phyloP scores from a whole-genome alignment of 2,113 vertebrate genomes.

The Erythrocebus patas region DNA sequence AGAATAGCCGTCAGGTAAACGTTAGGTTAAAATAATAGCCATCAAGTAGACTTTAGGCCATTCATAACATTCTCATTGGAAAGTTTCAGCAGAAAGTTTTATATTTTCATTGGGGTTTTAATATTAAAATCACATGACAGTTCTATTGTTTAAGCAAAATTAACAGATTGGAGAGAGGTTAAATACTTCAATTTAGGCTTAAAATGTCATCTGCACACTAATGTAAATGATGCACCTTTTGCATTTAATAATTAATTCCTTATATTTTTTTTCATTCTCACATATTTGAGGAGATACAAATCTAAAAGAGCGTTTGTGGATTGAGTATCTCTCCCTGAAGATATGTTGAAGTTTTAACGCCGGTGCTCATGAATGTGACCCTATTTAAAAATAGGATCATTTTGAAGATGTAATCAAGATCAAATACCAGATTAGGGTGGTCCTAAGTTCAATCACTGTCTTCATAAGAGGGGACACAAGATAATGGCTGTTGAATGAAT shows the following conservation, averaged over 20 bases:
- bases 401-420: background rate
- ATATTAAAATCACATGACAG: background rate
- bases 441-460: background rate
- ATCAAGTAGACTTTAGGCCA: background rate
- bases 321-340: background rate
- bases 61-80: background rate
- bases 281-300: background rate
- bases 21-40: background rate
- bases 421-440: background rate
- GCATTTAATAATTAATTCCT: background rate
- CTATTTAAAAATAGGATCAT: background rate
- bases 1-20: background rate
- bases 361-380: background rate
- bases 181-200: background rate
- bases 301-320: background rate
- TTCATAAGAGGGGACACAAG: background rate
- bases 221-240: background rate
- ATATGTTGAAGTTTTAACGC: background rate
- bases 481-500: background rate
- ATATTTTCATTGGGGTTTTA: background rate
- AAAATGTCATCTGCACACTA: background rate
- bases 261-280: background rate
- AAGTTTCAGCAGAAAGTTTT: background rate
- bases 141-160: background rate
- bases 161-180: background rate